Base-by-base conservation (phyloP, 1,140 invertebrate species). In the Tachypleus tridentatus region DNA sequence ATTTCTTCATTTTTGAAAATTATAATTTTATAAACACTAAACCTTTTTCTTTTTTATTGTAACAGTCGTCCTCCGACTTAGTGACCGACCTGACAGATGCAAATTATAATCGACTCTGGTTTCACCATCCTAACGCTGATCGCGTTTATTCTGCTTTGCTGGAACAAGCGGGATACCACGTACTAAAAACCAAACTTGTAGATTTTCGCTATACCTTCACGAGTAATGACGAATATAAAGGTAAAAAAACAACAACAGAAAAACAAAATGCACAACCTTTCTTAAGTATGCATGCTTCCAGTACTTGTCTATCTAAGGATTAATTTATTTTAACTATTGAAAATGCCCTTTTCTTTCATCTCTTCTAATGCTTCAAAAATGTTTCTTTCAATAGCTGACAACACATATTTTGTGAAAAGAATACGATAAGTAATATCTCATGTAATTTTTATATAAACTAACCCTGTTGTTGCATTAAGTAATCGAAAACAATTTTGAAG, bases 21-120 rank as follows among this genome's bases (percentile, higher is more conserved):
- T 0, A 29, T 29, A 29, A 29, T 29, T 29, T 29, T 29, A 29
- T 29, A 29, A 29, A 29, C 29, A 29, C 29, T 29, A 29, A 29
- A 29, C 29, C 29, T 29, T 29, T 29, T 29, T 29, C n/a, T n/a
- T 29, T 29, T 29, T 29, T 29, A 29, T 29, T 29, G 29, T 29
- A n/a, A 29, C 29, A 29, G 29, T 29, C 2, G 29, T 29, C 66
- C 29, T 52, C 68, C 10, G 62, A 67, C 49, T 49, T 64, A 47
- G 49, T 66, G 49, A 62, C 65, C 4, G 68, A 69, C 51, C 58
- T 69, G 54, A 64, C 57, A 8, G 68, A 69, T 51, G 10, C 48
- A 6, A 69, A 69, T 50, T 69, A 60, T 49, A 67, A 67, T 51
- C 53, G 68, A 5, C 11, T 69, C n/a, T 69, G 68, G 68, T 69